Evolutionary conservation across 2,113 vertebrate genomes (phyloP).

Genomic region (Plecturocebus donacophilus): DNA sequence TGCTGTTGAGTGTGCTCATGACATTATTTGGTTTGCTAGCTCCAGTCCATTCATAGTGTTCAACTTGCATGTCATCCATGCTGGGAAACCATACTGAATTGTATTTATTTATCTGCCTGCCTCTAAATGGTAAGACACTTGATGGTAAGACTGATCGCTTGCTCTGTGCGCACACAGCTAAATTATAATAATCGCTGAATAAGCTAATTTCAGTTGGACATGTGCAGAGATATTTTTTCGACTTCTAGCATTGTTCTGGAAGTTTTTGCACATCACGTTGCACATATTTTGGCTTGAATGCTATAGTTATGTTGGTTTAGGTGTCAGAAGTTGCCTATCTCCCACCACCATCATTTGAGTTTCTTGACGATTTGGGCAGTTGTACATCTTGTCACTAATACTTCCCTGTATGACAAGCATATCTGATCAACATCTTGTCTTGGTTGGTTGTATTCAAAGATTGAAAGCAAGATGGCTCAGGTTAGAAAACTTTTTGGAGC

Average conservation of each 20-base stretch:
- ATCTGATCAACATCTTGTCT: background rate
- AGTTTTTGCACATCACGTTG: background rate
- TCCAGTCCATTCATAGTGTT: background rate
- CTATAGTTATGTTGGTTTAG: background rate
- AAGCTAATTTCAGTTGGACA: background rate
- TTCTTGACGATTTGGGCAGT: background rate
- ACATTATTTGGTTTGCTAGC: background rate
- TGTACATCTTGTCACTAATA: background rate
- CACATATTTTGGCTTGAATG: background rate
- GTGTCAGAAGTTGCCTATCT: background rate
- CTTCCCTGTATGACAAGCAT: background rate
- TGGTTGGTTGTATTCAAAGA: background rate
- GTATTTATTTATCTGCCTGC: background rate
- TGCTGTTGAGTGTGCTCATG: background rate
- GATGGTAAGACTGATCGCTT: background rate
- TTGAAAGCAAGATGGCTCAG: background rate
- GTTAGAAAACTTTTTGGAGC: constrained; percentile 12
- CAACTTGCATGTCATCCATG: background rate
- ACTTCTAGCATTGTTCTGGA: background rate
- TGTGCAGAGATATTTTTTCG: background rate
- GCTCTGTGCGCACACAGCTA: background rate
- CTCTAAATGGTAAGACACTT: background rate
- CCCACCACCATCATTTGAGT: fast-evolving
- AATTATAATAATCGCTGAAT: background rate
- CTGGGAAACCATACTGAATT: background rate